Evolutionary conservation across 2,888 invertebrate species (phyloP), one percentile per base, ranked within the genome.

Genomic region (Drosophila tripunctata): DNA sequence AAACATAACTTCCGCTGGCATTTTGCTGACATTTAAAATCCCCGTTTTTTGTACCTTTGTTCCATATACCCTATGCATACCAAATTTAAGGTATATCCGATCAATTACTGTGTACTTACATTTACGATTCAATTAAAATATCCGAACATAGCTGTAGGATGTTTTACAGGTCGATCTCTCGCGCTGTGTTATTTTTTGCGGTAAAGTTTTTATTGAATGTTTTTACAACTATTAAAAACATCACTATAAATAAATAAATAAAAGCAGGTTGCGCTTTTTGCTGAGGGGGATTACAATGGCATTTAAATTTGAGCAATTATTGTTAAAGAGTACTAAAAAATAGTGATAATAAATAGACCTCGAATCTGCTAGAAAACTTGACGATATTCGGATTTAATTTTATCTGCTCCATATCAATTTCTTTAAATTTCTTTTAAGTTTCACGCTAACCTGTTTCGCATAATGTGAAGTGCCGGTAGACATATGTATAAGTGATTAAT

Each of bases 1-100:
- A 41, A 41, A 24, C 7, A 40, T n/a, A 14, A 47, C 27, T 55
- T 62, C 41, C 44, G 33, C 21, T 41, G 36, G 17, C 12, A 38
- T 43, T 44, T 55, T 14, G n/a, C 15, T 60, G 44, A 41, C 31
- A 47, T 30, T 14, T 35, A 24, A 30, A 44, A 15, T 5, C 35
- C 14, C 10, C 7, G n/a, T 8, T 7, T 15, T 54, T 40, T 48
- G 4, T 17, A 17, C 10, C 8, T 35, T n/a, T 8, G 21, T 24
- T 8, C 15, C 19, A 19, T n/a, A 41, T 54, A 14, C 17, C 10
- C 38, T 14, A 14, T 27, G 10, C n/a, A 5, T 3, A n/a, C n/a
- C n/a, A n/a, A n/a, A n/a, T n/a, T n/a, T n/a, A n/a, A n/a, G n/a
- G n/a, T n/a, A n/a, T n/a, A n/a, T n/a, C n/a, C n/a, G n/a, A n/a